phyloP scores from a whole-genome alignment of 2,888 invertebrate genomes.

The Orthonychiurus folsomi region DNA sequence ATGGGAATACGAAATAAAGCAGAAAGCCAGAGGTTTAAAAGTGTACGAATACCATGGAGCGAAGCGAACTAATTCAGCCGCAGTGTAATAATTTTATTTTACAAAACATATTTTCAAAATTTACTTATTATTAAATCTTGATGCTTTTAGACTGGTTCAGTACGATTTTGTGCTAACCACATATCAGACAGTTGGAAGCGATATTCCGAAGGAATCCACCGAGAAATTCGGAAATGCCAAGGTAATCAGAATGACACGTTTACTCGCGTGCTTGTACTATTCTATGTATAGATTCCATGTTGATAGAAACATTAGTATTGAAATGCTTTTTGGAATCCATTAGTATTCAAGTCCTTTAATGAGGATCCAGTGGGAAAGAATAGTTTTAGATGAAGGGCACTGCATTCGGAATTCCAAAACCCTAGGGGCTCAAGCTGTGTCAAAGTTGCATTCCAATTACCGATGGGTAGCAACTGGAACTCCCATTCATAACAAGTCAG shows the following conservation, averaged over 20 bases:
- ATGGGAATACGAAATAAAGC: slow-evolving; percentile 72
- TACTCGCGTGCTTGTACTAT: too few relatives aligned
- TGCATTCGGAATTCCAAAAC: slow-evolving; percentile 79
- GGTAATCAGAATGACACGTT: too few relatives aligned
- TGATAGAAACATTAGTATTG: too few relatives aligned
- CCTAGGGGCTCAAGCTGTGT: slow-evolving; percentile 61
- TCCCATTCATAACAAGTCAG: slow-evolving; percentile 87
- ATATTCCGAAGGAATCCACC: slow-evolving; percentile 24
- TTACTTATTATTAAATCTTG: background rate
- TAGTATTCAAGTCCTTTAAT: slow-evolving; percentile 57
- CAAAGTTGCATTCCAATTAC: slow-evolving; percentile 53
- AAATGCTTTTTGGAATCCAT: too few relatives aligned
- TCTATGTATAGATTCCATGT: too few relatives aligned
- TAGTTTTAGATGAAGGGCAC: slow-evolving; percentile 91
- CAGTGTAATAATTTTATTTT: slow-evolving; percentile 16
- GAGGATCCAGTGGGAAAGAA: slow-evolving; percentile 69
- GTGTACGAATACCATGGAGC: slow-evolving; percentile 73
- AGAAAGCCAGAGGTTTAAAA: slow-evolving; percentile 56
- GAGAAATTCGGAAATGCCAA: background rate
- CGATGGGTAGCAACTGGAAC: slow-evolving; percentile 89
- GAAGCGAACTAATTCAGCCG: slow-evolving; percentile 52
- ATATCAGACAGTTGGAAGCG: slow-evolving; percentile 47
- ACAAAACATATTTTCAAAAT: background rate
- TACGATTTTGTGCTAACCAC: slow-evolving; percentile 83
- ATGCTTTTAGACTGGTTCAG: slow-evolving; percentile 49